Percentiles rank a stretch among this genome's conserved stretches.
These are phyloP conservation scores for Phorcus lineatus DNA, from an alignment of 2,888 invertebrate species.

Conservation along the genomic window DNA sequence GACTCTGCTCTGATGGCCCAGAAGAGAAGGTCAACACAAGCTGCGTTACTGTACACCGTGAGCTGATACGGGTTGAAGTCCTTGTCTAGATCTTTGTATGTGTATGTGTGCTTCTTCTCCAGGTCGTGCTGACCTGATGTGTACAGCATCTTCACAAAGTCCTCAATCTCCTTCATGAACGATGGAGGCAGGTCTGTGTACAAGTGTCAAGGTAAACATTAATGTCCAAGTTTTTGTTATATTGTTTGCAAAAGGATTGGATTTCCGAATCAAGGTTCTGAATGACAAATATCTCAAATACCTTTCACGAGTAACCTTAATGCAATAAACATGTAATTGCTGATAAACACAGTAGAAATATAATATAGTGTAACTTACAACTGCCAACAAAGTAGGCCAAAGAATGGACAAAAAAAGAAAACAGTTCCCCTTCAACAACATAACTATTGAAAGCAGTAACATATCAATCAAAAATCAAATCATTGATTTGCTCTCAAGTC, in stretches of 20 bases:
- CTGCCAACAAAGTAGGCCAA: too few relatives aligned
- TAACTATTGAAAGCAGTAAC: too few relatives aligned
- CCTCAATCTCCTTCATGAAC: slow-evolving; percentile 94
- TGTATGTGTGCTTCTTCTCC: slow-evolving; percentile 76
- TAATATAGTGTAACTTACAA: too few relatives aligned
- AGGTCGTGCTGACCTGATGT: slow-evolving; percentile 94
- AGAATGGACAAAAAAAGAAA: too few relatives aligned
- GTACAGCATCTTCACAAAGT: slow-evolving; percentile 92
- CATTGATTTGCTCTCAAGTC: too few relatives aligned
- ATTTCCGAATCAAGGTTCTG: not conserved
- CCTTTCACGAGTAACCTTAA: too few relatives aligned
- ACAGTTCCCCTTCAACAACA: too few relatives aligned
- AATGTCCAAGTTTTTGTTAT: too few relatives aligned
- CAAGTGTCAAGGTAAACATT: not conserved
- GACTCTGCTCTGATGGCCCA: slow-evolving; percentile 99
- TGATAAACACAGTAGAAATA: too few relatives aligned
- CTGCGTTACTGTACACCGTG: slow-evolving; percentile 97
- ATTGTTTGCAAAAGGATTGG: not conserved
- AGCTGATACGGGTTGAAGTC: slow-evolving; percentile 77
- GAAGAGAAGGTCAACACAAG: slow-evolving; percentile 96
- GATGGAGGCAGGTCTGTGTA: slow-evolving; percentile 85
- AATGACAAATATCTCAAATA: not conserved
- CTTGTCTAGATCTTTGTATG: slow-evolving; percentile 40
- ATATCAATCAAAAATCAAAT: too few relatives aligned
- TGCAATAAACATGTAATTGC: too few relatives aligned